Evolutionary conservation across 37 sponge, comb jelly and placozoan species (phyloP).

Genomic region (Ianthella basta): DNA sequence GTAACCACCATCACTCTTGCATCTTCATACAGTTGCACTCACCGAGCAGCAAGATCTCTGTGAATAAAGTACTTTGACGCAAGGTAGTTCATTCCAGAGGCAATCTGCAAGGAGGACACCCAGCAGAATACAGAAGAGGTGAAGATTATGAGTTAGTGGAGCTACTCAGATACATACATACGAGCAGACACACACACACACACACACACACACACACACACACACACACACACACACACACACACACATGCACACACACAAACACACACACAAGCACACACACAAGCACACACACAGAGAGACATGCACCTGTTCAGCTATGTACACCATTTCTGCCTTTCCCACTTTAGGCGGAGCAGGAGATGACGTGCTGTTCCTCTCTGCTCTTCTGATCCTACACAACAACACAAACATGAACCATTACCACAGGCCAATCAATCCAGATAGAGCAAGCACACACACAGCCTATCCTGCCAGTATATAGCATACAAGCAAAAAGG

Average conservation of each 20-base stretch:
- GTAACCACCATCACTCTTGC: no score
- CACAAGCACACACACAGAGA: neutral
- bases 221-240: no score
- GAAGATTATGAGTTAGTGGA: neutral
- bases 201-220: no score
- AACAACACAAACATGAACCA: neutral
- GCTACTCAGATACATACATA: neutral
- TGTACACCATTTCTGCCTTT: constrained; percentile 13
- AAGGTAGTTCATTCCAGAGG: constrained; percentile 67
- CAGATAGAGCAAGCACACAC: no score
- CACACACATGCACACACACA: neutral
- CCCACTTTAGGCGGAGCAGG: neutral
- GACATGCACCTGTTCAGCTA: constrained; percentile 32
- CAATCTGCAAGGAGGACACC: constrained; percentile 44
- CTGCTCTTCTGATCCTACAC: neutral
- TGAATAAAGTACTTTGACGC: constrained; percentile 65
- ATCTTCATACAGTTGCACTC: neutral
- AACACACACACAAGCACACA: neutral
- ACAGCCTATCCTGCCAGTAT: no score
- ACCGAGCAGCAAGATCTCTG: constrained; percentile 67
- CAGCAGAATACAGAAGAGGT: neutral
- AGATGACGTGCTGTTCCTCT: no score
- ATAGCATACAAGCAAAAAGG: no score
- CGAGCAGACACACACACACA: no score
- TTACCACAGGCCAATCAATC: no score